A percentile compares a stretch with the other conserved stretches of the same genome.
Evolutionary conservation across 2,888 invertebrate genomes (phyloP).

Genomic region (Seira sanloemensis): DNA sequence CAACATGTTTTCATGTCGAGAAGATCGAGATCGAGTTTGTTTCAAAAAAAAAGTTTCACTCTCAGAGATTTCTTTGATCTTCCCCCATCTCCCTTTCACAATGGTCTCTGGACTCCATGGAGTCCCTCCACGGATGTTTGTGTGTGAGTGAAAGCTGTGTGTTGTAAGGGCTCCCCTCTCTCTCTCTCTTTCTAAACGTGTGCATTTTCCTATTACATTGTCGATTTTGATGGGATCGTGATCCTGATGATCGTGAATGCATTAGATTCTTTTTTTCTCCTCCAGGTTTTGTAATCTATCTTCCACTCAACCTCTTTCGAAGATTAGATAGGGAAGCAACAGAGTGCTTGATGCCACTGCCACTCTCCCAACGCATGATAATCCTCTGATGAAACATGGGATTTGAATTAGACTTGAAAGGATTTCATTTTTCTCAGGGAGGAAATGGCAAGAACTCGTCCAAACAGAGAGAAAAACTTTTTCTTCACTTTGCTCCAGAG

Average conservation of each 20-base stretch:
- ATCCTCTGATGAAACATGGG: neutral
- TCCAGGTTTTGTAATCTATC: neutral
- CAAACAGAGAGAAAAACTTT: neutral
- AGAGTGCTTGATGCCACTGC: neutral
- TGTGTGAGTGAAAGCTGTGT: neutral
- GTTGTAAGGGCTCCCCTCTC: neutral
- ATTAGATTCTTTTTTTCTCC: conserved; percentile 8
- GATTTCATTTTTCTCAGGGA: conserved; percentile 19
- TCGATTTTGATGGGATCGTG: neutral
- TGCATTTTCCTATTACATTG: neutral
- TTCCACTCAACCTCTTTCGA: neutral
- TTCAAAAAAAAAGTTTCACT: neutral
- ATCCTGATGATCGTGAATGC: neutral
- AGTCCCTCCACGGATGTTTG: neutral
- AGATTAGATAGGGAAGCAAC: neutral
- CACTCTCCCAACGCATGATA: neutral
- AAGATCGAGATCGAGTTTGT: neutral
- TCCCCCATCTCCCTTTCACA: neutral
- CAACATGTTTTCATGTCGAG: neutral
- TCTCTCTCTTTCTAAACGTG: neutral
- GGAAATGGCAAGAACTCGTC: neutral
- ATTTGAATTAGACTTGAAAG: conserved; percentile 32
- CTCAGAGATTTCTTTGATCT: neutral
- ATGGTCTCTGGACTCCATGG: neutral
- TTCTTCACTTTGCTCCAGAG: neutral